Evolutionary conservation across 2,888 invertebrate species (phyloP), one percentile per base, ranked within the genome.

Genomic region (Lasioglossum leucozonium): DNA sequence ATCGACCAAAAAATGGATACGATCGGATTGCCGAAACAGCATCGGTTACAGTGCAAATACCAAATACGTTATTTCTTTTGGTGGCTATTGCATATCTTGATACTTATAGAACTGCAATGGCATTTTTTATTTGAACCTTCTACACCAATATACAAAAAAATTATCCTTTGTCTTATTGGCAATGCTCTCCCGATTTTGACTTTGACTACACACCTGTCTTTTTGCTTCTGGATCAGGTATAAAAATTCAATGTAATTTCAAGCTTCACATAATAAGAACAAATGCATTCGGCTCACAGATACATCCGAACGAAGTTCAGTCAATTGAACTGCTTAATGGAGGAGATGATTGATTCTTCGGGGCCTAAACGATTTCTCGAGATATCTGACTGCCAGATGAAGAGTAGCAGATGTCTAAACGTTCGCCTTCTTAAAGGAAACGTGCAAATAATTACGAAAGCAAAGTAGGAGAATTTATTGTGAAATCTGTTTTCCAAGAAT

Each of bases 61-160:
- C 18, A 34, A 34, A 30, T 62, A 4, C 1, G 4, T 10, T 10
- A 0, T 58, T 58, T 58, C 26, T 26, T 26, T 26, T 13, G 0
- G 1, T 26, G 1, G 11, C 1, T 58, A 13, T 1, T 26, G 58
- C 2, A 58, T 13, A 0, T n/a, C 0, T 26, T 0, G 1, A 0
- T 26, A 26, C 0, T 0, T 5, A 0, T 6, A 1, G 2, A 6
- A 47, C 0, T 2, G 0, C 6, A 6, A 47, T 47, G 18, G 47
- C 0, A 22, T 22, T 18, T 22, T 47, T 0, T 4, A 18, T 13
- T 58, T 26, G 0, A 0, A 0, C 1, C 0, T n/a, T 0, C 1
- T 13, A 0, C 13, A 58, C 13, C 58, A 26, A 4, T 26, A n/a
- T 13, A 11, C 11, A 0, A 10, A 0, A 11, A 13, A 26, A 26